Evolutionary conservation across 2,888 invertebrate species (phyloP).

Genomic region (Pseudanteris insignis): DNA sequence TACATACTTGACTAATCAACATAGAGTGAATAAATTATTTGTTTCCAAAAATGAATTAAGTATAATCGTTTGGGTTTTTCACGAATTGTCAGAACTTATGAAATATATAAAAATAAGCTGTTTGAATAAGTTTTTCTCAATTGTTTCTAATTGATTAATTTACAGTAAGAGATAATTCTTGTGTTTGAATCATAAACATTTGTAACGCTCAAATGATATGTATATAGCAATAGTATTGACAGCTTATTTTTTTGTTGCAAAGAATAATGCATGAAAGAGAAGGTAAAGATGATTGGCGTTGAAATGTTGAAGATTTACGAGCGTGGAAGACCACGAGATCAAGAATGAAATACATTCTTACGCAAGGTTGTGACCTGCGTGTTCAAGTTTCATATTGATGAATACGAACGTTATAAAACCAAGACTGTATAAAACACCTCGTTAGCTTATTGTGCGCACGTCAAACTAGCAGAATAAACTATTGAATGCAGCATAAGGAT

Average conservation of each 20-base stretch:
- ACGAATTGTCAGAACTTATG: too few species aligned
- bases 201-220: too few species aligned
- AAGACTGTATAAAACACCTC: constrained; percentile 45
- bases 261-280: constrained; percentile 38
- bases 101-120: too few species aligned
- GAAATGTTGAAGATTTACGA: constrained; percentile 56
- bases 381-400: constrained; percentile 45
- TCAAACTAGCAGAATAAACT: constrained; percentile 42
- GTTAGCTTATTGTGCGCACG: constrained; percentile 45
- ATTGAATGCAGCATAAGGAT: constrained; percentile 16
- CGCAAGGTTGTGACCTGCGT: constrained; percentile 44
- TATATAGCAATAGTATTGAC: too few species aligned
- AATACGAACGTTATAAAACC: constrained; percentile 40
- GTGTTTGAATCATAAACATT: too few species aligned
- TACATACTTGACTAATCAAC: too few species aligned
- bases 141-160: too few species aligned
- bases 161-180: too few species aligned
- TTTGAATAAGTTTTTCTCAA: too few species aligned
- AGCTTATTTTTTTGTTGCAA: constrained; percentile 28
- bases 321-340: constrained; percentile 48
- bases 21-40: too few species aligned
- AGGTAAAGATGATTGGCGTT: constrained; percentile 56
- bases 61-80: too few species aligned
- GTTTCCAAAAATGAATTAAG: too few species aligned
- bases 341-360: constrained; percentile 47